Evolutionary conservation across 2,113 vertebrate genomes (phyloP), one percentile per base, ranked within the genome.

Genomic region (Lichenostomus cassidix): DNA sequence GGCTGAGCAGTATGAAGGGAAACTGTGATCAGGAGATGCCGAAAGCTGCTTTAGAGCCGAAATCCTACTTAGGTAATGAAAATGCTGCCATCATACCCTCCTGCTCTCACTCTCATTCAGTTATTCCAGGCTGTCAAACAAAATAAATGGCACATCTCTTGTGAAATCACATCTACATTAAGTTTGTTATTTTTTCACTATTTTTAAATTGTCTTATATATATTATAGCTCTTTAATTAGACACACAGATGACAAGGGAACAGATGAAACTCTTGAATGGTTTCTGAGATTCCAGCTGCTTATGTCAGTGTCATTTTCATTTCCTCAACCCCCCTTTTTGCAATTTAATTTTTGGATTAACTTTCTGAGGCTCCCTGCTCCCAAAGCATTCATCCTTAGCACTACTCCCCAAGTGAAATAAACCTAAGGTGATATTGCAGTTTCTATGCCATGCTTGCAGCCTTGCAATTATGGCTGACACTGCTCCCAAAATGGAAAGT

Each of bases 81-180:
- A 75, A 76, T 28, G n/a, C 21, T 89, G 55, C 70, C 39, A 11
- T 92, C 28, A 42, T 50, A 70, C 29, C 15, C 69, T 94, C 52
- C 58, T 94, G 65, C 58, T 93, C 82, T 90, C 73, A 49, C 53
- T 82, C 55, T 67, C 47, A 68, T 92, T 90, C 58, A 35, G 37
- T 82, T 75, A 37, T 74, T 33, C 42, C 73, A 37, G 44, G 27
- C 64, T 87, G 77, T 79, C 64, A 95, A 78, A 81, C 14, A 84
- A 95, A 95, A 93, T 81, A 95, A 93, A 94, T 79, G 58, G 20
- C 77, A 75, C 23, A 49, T 71, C 73, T 89, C 86, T 82, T 71
- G n/a, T 81, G 83, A 81, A 96, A 95, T 75, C 76, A 81, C 47
- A 77, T 88, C 76, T 89, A 79, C 44, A 71, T 68, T 87, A 90